phyloP scores from a whole-genome alignment of 2,113 vertebrate genomes.

The Dinomys branickii region DNA sequence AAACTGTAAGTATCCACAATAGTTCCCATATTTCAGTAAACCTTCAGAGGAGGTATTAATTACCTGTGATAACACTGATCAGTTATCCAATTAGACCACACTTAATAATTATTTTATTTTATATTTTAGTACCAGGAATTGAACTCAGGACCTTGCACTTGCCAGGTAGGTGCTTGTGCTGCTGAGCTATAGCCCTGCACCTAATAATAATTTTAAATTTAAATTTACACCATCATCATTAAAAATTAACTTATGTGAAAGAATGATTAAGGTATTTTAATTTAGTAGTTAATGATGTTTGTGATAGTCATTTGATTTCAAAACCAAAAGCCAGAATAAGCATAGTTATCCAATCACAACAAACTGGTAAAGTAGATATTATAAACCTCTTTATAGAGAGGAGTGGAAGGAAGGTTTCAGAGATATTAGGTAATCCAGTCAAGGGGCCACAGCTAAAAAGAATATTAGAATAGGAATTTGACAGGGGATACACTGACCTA shows the following conservation, averaged over 20 bases:
- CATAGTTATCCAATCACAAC: not conserved
- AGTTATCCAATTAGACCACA: not conserved
- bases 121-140: too few species aligned
- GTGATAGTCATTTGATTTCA: not conserved
- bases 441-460: not conserved
- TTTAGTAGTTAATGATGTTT: not conserved
- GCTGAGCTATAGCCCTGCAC: too few species aligned
- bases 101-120: not conserved
- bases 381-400: not conserved
- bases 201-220: constrained; percentile 15
- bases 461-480: not conserved
- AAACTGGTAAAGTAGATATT: not conserved
- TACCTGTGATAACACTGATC: not conserved
- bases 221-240: not conserved
- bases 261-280: not conserved
- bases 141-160: too few species aligned
- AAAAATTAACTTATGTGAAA: not conserved
- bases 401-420: not conserved
- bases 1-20: not conserved
- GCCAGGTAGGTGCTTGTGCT: too few species aligned
- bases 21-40: not conserved
- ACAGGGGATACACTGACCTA: not conserved
- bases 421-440: not conserved
- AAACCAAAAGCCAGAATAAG: not conserved
- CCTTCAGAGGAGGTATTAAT: not conserved